These are phyloP conservation scores for Eciton burchellii DNA, from an alignment of 1,140 invertebrate genomes.

Conservation along the genomic window DNA sequence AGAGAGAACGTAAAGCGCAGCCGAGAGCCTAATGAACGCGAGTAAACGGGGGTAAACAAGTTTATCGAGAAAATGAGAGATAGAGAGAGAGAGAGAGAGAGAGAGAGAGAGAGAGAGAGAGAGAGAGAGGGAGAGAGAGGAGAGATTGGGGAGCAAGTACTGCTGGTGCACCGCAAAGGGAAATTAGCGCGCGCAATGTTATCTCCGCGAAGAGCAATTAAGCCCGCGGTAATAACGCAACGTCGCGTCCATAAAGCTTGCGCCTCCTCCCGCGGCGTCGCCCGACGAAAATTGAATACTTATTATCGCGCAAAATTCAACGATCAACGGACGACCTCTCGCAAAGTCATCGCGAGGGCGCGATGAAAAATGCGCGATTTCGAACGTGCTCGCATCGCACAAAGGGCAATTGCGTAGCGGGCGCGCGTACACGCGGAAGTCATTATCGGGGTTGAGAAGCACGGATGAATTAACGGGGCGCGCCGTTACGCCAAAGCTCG, in stretches of 20 bases:
- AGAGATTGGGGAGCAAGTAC: no score
- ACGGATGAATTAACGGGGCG: slow-evolving; percentile 45
- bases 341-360: no score
- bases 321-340: no score
- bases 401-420: slow-evolving; percentile 43
- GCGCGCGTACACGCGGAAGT: slow-evolving; percentile 22
- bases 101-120: no score
- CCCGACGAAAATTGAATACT: slow-evolving; percentile 48
- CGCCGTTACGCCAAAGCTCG: neutral
- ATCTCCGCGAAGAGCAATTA: slow-evolving; percentile 55
- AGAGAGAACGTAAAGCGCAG: slow-evolving; percentile 57
- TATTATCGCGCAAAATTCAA: slow-evolving; percentile 46
- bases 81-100: no score
- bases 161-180: slow-evolving; percentile 23
- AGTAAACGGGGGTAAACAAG: slow-evolving; percentile 29
- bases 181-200: slow-evolving; percentile 54
- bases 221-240: slow-evolving; percentile 42
- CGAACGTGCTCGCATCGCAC: slow-evolving; percentile 18
- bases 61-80: slow-evolving; percentile 38
- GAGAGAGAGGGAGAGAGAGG: no score
- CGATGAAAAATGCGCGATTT: slow-evolving; percentile 54
- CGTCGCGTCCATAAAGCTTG: slow-evolving; percentile 43
- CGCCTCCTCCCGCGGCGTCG: neutral
- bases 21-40: slow-evolving; percentile 53
- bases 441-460: slow-evolving; percentile 41